Base-by-base conservation (phyloP, 2,888 invertebrate species). In the Cephus sareptanus region DNA sequence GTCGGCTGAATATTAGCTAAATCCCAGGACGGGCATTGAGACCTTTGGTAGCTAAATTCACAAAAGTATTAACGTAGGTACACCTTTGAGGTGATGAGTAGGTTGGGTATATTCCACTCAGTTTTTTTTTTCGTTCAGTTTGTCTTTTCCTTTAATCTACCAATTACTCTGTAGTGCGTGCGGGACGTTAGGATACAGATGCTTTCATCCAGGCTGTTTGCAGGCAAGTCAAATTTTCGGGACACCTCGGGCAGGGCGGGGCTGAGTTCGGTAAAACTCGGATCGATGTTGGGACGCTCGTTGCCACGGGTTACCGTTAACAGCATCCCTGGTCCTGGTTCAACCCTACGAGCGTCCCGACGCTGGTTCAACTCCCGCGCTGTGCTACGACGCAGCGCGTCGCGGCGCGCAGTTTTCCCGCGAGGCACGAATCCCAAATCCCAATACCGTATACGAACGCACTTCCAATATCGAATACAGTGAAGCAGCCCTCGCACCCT, bases 251-350 rank as follows among this genome's bases (percentile, higher is more conserved):
- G 84, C 84, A 87, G 90, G 91, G 90, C 89, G 90, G 90, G 90
- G 91, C 89, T 87, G 88, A 81, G 85, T 90, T 91, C 88, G 90
- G 90, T 89, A 90, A 91, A 90, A 89, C 88, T 89, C 89, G 90
- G 91, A 91, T 91, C 91, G 90, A 91, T 91, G 91, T 91, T 89
- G 90, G 90, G 89, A 90, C 88, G 89, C 89, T 85, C 88, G 91
- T 91, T 91, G 91, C 91, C 84, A 91, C 83, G 90, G 91, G 90
- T 89, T 90, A 91, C 91, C 89, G 90, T 91, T 91, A 91, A 91
- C 90, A 88, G 89, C 89, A 90, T 90, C 90, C 89, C 87, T 83
- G 84, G 85, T 86, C 85, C 85, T 84, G 85, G 85, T 85, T 83
- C 85, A 83, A 85, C 85, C 85, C 82, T 71, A 83, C 81, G 80